A percentile compares a stretch with the other conserved stretches of the same genome.
Conservation (phyloP, 92 coral and sea anemone genomes). For the Plumapathes pennacea region DNA sequence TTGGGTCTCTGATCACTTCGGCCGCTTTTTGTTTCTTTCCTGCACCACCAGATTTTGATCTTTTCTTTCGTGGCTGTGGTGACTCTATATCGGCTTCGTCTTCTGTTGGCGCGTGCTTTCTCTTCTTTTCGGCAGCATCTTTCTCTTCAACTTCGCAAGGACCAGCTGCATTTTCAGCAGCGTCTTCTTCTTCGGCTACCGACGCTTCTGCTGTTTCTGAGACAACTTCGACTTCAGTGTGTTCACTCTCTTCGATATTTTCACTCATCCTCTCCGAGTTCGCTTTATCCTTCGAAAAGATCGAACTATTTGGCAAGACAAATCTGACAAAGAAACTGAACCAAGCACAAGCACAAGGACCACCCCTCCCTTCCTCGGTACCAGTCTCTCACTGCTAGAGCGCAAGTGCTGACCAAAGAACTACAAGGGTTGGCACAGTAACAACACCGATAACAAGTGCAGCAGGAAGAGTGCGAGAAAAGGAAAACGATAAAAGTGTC, state of each 20-base stretch:
- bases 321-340: no score
- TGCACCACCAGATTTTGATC: conserved; percentile 24
- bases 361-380: no score
- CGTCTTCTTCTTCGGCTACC: not conserved
- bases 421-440: no score
- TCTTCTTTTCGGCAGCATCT: conserved; percentile 15
- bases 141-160: conserved; percentile 9
- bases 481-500: no score
- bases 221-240: conserved; percentile 13
- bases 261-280: conserved; percentile 45
- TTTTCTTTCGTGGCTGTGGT: conserved; percentile 14
- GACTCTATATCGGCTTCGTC: conserved; percentile 43
- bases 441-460: no score
- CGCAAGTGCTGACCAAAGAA: no score
- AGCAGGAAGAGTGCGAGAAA: no score
- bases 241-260: no score
- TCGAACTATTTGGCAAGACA: not conserved
- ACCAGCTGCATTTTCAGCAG: conserved; percentile 2
- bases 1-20: conserved; percentile 26
- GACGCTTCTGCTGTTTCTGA: conserved; percentile 8
- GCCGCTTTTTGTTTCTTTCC: not conserved
- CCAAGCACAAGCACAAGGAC: no score
- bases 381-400: no score
- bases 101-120: conserved; percentile 34
- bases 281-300: no score